phyloP scores from a whole-genome alignment of 2,113 vertebrate genomes.

The Aix galericulata region DNA sequence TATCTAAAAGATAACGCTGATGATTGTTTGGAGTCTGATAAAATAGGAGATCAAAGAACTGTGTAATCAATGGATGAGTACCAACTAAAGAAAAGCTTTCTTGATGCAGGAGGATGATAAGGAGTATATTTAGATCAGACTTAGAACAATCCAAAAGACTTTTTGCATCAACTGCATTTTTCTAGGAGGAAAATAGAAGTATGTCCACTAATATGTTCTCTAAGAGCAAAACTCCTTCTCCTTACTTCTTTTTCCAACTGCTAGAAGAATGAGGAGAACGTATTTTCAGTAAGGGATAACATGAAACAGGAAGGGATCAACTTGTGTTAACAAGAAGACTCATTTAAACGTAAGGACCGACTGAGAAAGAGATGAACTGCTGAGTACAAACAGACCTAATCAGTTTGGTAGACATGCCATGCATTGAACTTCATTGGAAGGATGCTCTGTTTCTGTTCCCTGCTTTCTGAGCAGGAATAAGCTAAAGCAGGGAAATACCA shows the following conservation, averaged over 20 bases:
- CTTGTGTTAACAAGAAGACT: not conserved
- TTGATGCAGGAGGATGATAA: not conserved
- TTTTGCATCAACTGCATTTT: not conserved
- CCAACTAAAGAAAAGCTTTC: not conserved
- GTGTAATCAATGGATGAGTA: not conserved
- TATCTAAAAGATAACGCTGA: not conserved
- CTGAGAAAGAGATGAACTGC: not conserved
- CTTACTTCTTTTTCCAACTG: not conserved
- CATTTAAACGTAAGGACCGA: not conserved
- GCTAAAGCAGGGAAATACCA: not conserved
- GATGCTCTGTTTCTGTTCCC: not conserved
- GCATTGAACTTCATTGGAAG: not conserved
- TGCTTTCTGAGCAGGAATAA: not conserved
- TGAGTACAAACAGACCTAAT: not conserved
- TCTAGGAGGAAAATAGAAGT: not conserved
- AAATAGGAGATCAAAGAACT: not conserved
- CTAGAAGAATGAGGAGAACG: not conserved
- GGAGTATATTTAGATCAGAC: not conserved
- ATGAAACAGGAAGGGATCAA: fast-evolving
- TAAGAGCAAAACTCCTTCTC: not conserved
- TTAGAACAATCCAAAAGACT: not conserved
- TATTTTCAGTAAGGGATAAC: not conserved
- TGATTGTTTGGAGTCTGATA: not conserved
- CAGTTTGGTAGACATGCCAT: not conserved
- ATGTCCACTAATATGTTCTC: not conserved